Evolutionary conservation across 1,140 invertebrate species (phyloP), one percentile per base, ranked within the genome.

Genomic region (Hylyphantes graminicola): DNA sequence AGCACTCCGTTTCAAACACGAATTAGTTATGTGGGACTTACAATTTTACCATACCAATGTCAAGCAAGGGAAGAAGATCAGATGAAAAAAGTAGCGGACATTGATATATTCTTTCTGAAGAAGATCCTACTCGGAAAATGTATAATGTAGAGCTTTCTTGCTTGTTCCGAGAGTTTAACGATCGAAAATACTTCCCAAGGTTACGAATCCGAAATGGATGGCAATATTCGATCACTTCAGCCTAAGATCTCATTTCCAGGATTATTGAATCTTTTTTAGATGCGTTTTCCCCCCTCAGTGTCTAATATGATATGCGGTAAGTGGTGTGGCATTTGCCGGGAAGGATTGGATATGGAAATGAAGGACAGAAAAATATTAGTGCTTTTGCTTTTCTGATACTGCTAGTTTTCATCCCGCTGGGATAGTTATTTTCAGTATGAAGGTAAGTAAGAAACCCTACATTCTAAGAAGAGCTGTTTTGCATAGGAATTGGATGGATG

Each of bases 101-200:
- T 61, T 76, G 74, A 76, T 76, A 63, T 76, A 76, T 76, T 63
- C 74, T 51, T 50, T 59, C 19, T 57, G 19, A 15, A 55, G 54
- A 64, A 35, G 35, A 17, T 63, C 63, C 74, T 64, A 61, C 74
- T 63, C 59, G 21, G 35, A 64, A 76, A 76, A 76, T 76, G 74
- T 76, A 76, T 76, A 76, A 76, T 76, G 74, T 76, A 76, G 74
- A 76, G 54, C 74, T 76, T 13, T 76, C 35, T 57, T 76, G 59
- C 54, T 61, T 63, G 59, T 63, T 59, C 64, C 59, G 54, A 35
- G 72, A 21, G 55, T 74, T 76, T 64, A 61, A 76, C 55, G 74
- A 76, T 76, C 74, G 55, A 63, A 64, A 64, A 35, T 17, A 35
- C 35, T 35, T 50, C 11, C 9, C 21, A 12, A 11, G 74, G 74